Evolutionary conservation across 2,797 vertebrate genomes (phyloP), one percentile per base, ranked within the genome.

Genomic region (Poliocrania exsul): DNA sequence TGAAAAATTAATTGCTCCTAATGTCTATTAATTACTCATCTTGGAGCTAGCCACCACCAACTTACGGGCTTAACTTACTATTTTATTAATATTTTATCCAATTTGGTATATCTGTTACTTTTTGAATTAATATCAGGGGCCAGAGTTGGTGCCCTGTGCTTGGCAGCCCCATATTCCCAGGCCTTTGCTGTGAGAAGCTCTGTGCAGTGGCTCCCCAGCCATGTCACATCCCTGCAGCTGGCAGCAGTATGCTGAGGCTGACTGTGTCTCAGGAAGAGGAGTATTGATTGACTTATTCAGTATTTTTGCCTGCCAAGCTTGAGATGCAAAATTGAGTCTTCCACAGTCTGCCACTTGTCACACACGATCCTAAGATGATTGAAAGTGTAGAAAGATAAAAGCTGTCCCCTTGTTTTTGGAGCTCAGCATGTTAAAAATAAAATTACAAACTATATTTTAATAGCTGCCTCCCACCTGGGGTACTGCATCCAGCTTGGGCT

Each of bases 381-480:
- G 37, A 92, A 94, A 91, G 72, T 50, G 77, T 61, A 71, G 91
- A 92, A 50, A 84, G 38, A 62, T 46, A 91, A 94, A 94, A 94
- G 67, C 66, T 84, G 53, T 67, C 37, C 54, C n/a, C 31, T 92
- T 95, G 70, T 38, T 91, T 90, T 67, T 86, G 53, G 53, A 92
- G 50, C 29, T 67, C 11, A 21, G 56, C 70, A 21, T 65, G 25
- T 60, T 90, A 85, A 91, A 95, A 96, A 86, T 84, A 86, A 94
- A 92, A 82, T 71, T 66, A 49, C 66, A 57, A 4, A 4, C 53
- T 60, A 40, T 81, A 70, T 92, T 86, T 92, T 91, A 62, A 90
- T 58, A 86, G 29, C 29, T 83, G 19, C 58, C 46, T 72, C 60
- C 46, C 18, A 40, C 65, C 46, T 66, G 31, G 19, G 24, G 18